These are phyloP conservation scores for Ernsta delagoae DNA, from an alignment of 2,888 invertebrate genomes.

Conservation along the genomic window DNA sequence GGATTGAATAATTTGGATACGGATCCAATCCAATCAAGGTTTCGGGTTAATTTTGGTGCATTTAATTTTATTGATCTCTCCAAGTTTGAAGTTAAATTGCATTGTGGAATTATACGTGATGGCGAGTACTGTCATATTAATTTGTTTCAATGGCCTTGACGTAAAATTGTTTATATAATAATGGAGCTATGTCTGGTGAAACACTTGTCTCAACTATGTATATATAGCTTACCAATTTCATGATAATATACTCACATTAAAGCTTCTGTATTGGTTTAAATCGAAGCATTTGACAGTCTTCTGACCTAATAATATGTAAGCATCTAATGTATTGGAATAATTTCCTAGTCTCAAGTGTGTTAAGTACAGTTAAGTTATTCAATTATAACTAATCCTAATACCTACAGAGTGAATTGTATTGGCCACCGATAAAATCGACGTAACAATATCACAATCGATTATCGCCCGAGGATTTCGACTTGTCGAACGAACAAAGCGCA, in stretches of 20 bases:
- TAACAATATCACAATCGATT: constrained; percentile 1
- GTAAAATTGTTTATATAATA: background rate
- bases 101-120: background rate
- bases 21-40: too few relatives aligned
- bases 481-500: constrained; percentile 25
- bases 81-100: background rate
- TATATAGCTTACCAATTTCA: too few relatives aligned
- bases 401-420: background rate
- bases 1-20: background rate
- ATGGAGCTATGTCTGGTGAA: background rate
- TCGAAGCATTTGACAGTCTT: too few relatives aligned
- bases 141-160: background rate
- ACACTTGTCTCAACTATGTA: too few relatives aligned
- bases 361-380: background rate
- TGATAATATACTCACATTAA: too few relatives aligned
- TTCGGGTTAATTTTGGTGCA: too few relatives aligned
- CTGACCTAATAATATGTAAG: too few relatives aligned
- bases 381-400: background rate
- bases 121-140: background rate
- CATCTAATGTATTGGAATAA: too few relatives aligned
- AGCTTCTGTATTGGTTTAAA: too few relatives aligned
- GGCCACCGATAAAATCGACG: constrained; percentile 2
- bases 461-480: constrained; percentile 17
- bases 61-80: background rate
- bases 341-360: too few relatives aligned